These are phyloP conservation scores for Coelopa frigida DNA, from an alignment of 1,140 invertebrate species.

Conservation along the genomic window DNA sequence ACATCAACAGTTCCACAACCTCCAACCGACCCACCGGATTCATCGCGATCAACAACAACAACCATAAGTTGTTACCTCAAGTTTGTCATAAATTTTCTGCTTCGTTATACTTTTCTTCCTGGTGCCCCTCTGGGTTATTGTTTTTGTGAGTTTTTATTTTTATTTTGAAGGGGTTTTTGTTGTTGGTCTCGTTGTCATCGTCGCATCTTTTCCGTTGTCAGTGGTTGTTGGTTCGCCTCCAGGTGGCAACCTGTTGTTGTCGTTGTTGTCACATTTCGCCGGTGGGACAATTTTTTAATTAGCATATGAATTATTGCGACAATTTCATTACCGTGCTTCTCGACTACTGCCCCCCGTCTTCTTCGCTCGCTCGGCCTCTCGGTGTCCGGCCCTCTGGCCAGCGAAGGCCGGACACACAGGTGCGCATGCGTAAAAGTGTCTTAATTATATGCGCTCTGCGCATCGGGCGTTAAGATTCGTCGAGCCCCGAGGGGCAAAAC, in stretches of 20 bases:
- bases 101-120: conserved; percentile 7
- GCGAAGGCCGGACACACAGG: conserved; percentile 6
- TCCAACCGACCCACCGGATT: background rate
- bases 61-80: background rate
- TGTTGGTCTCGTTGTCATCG: background rate
- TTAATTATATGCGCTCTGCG: conserved; percentile 16
- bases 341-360: conserved; percentile 1
- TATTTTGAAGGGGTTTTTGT: background rate
- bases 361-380: background rate
- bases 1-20: background rate
- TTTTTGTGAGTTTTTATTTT: background rate
- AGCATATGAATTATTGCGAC: conserved; percentile 19
- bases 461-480: conserved; percentile 13
- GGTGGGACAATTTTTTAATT: conserved; percentile 15
- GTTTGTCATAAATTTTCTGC: conserved; percentile 15
- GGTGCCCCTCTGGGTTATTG: background rate
- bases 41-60: background rate
- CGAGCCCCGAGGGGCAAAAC: no score
- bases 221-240: no score
- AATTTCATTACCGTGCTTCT: conserved; percentile 14
- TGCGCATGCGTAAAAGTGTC: conserved; percentile 16
- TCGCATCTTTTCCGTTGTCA: conserved; percentile 3
- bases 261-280: conserved; percentile 12
- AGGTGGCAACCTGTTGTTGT: background rate
- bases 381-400: background rate